phyloP scores from a whole-genome alignment of 2,888 invertebrate species.

The Hedychridium roseum region DNA sequence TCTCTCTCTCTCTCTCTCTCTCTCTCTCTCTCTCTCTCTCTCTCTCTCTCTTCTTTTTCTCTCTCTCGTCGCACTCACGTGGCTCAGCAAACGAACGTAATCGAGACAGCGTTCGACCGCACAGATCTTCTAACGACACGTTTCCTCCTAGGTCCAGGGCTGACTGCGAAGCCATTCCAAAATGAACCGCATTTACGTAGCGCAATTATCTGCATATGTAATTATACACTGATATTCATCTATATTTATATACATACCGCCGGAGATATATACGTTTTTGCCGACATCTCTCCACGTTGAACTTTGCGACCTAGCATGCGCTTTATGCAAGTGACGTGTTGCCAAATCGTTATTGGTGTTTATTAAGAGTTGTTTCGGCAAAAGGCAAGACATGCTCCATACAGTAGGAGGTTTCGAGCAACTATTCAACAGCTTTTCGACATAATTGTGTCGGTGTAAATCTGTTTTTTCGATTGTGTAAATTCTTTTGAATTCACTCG shows the following conservation, averaged over 20 bases:
- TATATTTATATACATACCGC: neutral
- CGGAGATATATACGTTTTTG: conserved; percentile 4
- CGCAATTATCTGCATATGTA: conserved; percentile 10
- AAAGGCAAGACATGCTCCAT: no score
- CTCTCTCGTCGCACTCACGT: neutral
- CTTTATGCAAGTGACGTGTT: conserved; percentile 19
- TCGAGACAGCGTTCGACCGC: conserved; percentile 6
- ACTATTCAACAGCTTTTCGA: no score
- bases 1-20: no score
- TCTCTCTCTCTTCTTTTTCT: neutral
- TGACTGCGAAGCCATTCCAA: conserved; percentile 18
- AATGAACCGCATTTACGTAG: conserved; percentile 15
- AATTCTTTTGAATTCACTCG: no score
- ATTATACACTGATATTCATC: conserved; percentile 13
- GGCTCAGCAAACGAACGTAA: conserved; percentile 4
- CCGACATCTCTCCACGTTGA: neutral
- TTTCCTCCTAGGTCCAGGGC: conserved; percentile 23
- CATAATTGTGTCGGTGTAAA: no score
- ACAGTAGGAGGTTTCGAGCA: no score
- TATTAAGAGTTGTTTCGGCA: neutral
- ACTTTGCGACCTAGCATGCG: conserved; percentile 22
- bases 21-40: neutral
- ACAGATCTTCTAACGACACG: conserved; percentile 13
- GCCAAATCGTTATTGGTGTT: neutral
- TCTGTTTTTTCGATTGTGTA: no score